These are phyloP conservation scores for Seira musarum DNA, from an alignment of 2,888 invertebrate genomes.

Conservation along the genomic window DNA sequence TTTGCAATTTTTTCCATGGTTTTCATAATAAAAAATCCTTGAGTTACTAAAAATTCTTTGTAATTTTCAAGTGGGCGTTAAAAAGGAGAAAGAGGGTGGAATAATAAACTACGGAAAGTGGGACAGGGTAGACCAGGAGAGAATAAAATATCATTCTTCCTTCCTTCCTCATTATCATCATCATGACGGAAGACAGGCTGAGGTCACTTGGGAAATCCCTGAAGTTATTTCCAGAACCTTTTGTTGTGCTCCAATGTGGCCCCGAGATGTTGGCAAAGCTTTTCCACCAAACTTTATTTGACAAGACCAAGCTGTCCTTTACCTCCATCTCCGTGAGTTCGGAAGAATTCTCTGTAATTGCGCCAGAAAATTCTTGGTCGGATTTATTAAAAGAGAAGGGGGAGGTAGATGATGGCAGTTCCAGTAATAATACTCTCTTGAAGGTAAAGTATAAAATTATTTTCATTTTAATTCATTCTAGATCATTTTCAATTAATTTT, in stretches of 20 bases:
- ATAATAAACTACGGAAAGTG: too few species aligned
- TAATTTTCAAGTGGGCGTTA: not conserved
- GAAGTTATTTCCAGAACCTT: constrained; percentile 28
- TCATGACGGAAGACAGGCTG: not conserved
- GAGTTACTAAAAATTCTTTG: not conserved
- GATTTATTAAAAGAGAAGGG: not conserved
- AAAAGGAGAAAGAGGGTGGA: too few species aligned
- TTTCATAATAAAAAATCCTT: not conserved
- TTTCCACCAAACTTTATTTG: not conserved
- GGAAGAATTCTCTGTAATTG: constrained; percentile 51
- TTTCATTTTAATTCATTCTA: too few species aligned
- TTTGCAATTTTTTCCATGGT: too few species aligned
- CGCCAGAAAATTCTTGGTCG: constrained; percentile 28
- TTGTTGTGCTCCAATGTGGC: constrained; percentile 34
- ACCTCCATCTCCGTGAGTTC: constrained; percentile 42
- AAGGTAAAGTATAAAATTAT: too few species aligned
- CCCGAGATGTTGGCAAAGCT: not conserved
- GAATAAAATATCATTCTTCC: not conserved
- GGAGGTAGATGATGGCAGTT: not conserved
- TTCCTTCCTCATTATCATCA: not conserved
- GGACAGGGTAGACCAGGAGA: not conserved
- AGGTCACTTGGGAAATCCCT: constrained; percentile 20
- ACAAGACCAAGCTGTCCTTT: constrained; percentile 14
- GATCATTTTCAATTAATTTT: too few species aligned
- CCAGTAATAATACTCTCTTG: too few species aligned